Percentiles rank a stretch among this genome's conserved stretches.
phyloP scores from a whole-genome alignment of 2,113 vertebrate genomes.

The Ammodytes dubius region DNA sequence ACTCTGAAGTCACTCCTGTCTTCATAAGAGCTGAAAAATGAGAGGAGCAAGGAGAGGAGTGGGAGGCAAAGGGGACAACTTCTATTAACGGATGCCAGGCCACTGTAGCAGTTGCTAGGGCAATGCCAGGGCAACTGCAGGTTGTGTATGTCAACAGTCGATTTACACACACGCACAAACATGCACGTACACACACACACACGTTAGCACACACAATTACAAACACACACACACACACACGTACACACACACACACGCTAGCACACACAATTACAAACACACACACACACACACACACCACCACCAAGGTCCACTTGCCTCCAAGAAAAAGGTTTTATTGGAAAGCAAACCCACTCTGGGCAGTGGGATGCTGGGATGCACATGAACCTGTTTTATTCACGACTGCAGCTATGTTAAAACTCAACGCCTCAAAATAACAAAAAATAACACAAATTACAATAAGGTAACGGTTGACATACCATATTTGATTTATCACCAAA shows the following conservation, averaged over 20 bases:
- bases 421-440: background rate
- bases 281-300: slow-evolving; percentile 4
- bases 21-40: slow-evolving; percentile 53
- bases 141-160: slow-evolving; percentile 32
- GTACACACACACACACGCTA: background rate
- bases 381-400: background rate
- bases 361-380: slow-evolving; percentile 1
- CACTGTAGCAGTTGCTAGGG: slow-evolving; percentile 56
- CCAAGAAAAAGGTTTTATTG: slow-evolving; percentile 13
- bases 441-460: background rate
- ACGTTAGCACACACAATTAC: too few species aligned
- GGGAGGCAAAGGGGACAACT: slow-evolving; percentile 39
- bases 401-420: background rate
- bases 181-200: background rate
- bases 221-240: background rate
- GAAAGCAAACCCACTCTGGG: background rate
- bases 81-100: slow-evolving; percentile 65
- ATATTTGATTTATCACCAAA: background rate
- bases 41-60: slow-evolving; percentile 27
- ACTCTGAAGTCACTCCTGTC: slow-evolving; percentile 23
- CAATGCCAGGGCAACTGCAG: slow-evolving; percentile 48
- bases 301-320: background rate
- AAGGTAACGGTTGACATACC: background rate
- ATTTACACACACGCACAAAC: background rate
- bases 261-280: background rate